Conservation (phyloP, 2,888 invertebrate species). For the Rhamphomyia laevipes region DNA sequence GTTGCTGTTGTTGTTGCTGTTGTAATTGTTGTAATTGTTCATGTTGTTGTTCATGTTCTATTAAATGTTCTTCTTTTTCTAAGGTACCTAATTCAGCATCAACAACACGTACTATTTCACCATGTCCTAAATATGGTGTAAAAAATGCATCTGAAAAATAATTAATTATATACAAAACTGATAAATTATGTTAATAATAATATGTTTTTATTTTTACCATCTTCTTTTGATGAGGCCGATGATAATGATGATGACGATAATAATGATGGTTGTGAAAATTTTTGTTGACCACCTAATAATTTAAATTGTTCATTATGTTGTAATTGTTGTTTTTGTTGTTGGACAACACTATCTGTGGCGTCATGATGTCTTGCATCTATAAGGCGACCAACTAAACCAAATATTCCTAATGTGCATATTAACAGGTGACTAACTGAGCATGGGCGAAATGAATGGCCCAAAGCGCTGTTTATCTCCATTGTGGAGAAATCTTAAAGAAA, state of each 20-base stretch:
- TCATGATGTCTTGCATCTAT: slow-evolving; percentile 15
- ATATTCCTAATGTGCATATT: slow-evolving; percentile 15
- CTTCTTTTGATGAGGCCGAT: slow-evolving; percentile 7
- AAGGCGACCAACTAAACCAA: slow-evolving; percentile 13
- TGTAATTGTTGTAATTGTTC: slow-evolving; percentile 28
- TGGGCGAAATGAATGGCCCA: slow-evolving; percentile 14
- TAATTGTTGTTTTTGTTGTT: neutral
- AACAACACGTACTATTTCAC: slow-evolving; percentile 45
- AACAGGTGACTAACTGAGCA: slow-evolving; percentile 13
- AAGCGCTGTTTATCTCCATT: slow-evolving; percentile 15
- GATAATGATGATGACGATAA: slow-evolving; percentile 5
- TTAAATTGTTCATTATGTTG: slow-evolving; percentile 5
- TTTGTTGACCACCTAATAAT: slow-evolving; percentile 7
- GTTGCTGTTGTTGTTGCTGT: slow-evolving; percentile 30
- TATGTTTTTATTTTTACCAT: slow-evolving; percentile 6
- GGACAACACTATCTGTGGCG: neutral
- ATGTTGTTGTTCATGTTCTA: slow-evolving; percentile 9
- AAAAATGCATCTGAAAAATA: slow-evolving; percentile 21
- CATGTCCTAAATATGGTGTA: slow-evolving; percentile 43
- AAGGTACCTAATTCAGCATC: slow-evolving; percentile 45
- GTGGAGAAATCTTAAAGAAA: slow-evolving; percentile 14
- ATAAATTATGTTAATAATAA: neutral
- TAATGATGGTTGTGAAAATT: slow-evolving; percentile 5
- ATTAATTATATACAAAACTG: neutral
- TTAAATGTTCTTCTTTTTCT: slow-evolving; percentile 21